phyloP scores from a whole-genome alignment of 92 coral and sea anemone genomes.

The Phenganax marumi region DNA sequence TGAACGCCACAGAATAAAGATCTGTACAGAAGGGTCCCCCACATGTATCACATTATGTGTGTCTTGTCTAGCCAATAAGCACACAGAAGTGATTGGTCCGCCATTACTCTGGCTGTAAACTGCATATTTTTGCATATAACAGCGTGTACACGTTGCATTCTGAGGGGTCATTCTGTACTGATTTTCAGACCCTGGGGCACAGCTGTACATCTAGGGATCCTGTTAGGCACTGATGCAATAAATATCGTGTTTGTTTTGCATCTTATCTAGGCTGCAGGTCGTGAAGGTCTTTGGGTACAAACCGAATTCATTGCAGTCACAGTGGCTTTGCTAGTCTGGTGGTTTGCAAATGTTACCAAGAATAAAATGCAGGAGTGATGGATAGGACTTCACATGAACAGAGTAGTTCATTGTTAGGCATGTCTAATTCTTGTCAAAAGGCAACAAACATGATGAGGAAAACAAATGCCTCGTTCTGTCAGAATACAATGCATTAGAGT shows the following conservation, averaged over 20 bases:
- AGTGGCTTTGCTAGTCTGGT: slow-evolving; percentile 93
- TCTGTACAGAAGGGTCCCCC: too few species aligned
- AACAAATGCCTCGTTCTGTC: neutral
- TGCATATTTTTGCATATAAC: too few species aligned
- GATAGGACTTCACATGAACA: neutral
- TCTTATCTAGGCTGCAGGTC: slow-evolving; percentile 82
- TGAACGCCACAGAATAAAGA: too few species aligned
- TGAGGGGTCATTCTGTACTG: too few species aligned
- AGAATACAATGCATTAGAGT: neutral
- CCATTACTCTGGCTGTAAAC: too few species aligned
- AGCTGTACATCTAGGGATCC: too few species aligned
- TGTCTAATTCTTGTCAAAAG: neutral
- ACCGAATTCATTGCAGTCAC: slow-evolving; percentile 96
- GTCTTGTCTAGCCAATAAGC: too few species aligned
- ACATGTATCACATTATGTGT: too few species aligned
- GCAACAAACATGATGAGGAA: neutral
- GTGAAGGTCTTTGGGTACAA: slow-evolving; percentile 97
- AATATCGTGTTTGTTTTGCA: neutral
- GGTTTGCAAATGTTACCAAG: slow-evolving; percentile 95
- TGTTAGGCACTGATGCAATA: too few species aligned
- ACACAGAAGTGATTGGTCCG: too few species aligned
- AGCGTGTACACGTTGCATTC: too few species aligned
- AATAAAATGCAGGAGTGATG: slow-evolving; percentile 83
- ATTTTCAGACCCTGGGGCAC: too few species aligned
- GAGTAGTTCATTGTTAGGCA: neutral